Evolutionary conservation across 2,888 invertebrate genomes (phyloP).

Genomic region (Cantharis rufa): DNA sequence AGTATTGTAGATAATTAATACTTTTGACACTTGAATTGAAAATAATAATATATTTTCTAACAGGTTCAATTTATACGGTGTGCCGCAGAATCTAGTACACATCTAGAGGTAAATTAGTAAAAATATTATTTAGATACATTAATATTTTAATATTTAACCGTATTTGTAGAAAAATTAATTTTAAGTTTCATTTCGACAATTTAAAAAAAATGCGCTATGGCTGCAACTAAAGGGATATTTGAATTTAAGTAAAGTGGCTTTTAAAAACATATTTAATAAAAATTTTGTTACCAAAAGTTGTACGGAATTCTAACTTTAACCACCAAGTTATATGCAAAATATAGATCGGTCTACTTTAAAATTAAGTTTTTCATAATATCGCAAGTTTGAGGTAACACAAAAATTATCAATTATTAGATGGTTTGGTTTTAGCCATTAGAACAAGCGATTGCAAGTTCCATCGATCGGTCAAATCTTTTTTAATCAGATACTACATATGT

Average conservation of each 20-base stretch:
- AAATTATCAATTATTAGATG: neutral
- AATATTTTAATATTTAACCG: neutral
- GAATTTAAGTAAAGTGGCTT: neutral
- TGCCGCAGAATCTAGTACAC: neutral
- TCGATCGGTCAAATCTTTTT: no score
- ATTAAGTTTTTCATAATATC: neutral
- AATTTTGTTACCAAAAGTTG: neutral
- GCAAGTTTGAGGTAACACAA: neutral
- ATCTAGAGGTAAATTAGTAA: neutral
- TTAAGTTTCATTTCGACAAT: neutral
- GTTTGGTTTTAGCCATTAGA: no score
- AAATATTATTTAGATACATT: neutral
- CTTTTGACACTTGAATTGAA: conserved; percentile 9
- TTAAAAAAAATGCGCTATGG: neutral
- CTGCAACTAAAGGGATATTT: neutral
- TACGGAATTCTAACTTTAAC: neutral
- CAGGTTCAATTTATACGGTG: neutral
- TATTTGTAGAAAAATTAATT: neutral
- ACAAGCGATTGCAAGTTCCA: no score
- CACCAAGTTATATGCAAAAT: neutral
- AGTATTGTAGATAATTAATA: conserved; percentile 28
- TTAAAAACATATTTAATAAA: neutral
- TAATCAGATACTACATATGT: no score
- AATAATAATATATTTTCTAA: conserved; percentile 1
- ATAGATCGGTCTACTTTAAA: neutral